Percentiles rank a stretch among this genome's conserved stretches.
phyloP scores from a whole-genome alignment of 2,888 invertebrate species.

The Phrixothrix hirtus region DNA sequence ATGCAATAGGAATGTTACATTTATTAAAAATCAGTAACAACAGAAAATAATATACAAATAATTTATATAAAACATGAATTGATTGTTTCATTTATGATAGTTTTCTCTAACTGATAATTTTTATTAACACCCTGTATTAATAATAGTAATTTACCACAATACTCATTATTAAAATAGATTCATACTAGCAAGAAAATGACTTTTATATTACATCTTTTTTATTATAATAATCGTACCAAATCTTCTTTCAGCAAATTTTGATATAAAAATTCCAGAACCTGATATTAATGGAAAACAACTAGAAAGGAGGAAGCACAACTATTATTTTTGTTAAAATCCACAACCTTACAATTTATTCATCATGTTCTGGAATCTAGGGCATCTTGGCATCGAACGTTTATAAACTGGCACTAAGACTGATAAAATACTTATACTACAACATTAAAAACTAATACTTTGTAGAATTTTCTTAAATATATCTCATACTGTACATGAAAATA shows the following conservation, averaged over 20 bases:
- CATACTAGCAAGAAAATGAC: too few relatives aligned
- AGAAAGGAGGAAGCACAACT: too few relatives aligned
- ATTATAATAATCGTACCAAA: too few relatives aligned
- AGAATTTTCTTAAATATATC: slow-evolving; percentile 14
- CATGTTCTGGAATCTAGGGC: slow-evolving; percentile 7
- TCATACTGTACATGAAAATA: slow-evolving; percentile 30
- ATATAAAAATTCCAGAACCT: too few relatives aligned
- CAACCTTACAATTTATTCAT: neutral
- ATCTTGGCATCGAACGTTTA: slow-evolving; percentile 17
- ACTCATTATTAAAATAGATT: too few relatives aligned
- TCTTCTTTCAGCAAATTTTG: slow-evolving; percentile 15
- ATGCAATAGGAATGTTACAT: slow-evolving; percentile 47
- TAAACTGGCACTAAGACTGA: slow-evolving; percentile 17
- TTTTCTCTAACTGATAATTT: slow-evolving; percentile 19
- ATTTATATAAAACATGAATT: too few relatives aligned
- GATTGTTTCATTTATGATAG: too few relatives aligned
- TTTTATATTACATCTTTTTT: too few relatives aligned
- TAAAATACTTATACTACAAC: slow-evolving; percentile 11
- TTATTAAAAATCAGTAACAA: slow-evolving; percentile 44
- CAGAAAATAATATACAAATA: slow-evolving; percentile 40
- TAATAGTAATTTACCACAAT: neutral
- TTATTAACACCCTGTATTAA: slow-evolving; percentile 26
- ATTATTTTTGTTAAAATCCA: too few relatives aligned
- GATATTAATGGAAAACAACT: too few relatives aligned
- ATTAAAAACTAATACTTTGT: slow-evolving; percentile 16